Percentiles rank a stretch among this genome's conserved stretches.
Conservation (phyloP, 2,888 invertebrate genomes). For the Coecobrya sp. region DNA sequence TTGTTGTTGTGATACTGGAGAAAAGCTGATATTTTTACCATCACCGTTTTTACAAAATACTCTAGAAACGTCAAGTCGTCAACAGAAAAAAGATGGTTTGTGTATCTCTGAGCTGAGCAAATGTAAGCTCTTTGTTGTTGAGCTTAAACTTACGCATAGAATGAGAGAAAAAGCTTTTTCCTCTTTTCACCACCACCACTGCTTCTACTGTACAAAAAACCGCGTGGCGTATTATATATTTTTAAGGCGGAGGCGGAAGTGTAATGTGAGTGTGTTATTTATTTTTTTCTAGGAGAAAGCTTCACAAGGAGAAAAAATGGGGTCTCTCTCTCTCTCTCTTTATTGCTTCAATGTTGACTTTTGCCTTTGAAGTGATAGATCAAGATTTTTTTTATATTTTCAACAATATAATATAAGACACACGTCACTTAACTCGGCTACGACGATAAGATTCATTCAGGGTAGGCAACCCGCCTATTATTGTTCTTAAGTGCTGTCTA, state of each 20-base stretch:
- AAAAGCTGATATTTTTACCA: slow-evolving; percentile 20
- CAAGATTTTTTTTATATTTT: slow-evolving; percentile 68
- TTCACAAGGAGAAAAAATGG: too few species aligned
- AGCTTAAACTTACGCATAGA: neutral
- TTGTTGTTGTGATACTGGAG: too few species aligned
- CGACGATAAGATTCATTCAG: neutral
- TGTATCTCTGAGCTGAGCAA: neutral
- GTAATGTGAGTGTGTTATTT: too few species aligned
- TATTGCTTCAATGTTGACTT: slow-evolving; percentile 78
- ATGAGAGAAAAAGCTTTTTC: slow-evolving; percentile 17
- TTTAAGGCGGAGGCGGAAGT: too few species aligned
- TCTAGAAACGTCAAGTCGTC: slow-evolving; percentile 47
- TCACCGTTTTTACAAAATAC: neutral
- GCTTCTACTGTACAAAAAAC: too few species aligned
- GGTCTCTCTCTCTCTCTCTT: too few species aligned
- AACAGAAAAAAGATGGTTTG: neutral
- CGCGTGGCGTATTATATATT: too few species aligned
- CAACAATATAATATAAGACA: slow-evolving; percentile 69
- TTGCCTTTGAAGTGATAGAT: slow-evolving; percentile 78
- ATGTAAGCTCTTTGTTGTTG: neutral
- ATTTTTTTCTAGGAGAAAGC: neutral
- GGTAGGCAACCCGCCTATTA: neutral
- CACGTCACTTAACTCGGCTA: slow-evolving; percentile 61
- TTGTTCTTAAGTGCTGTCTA: neutral
- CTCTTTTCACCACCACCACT: slow-evolving; percentile 8